phyloP scores from a whole-genome alignment of 2,113 vertebrate genomes.

The Cinclus mexicanus region DNA sequence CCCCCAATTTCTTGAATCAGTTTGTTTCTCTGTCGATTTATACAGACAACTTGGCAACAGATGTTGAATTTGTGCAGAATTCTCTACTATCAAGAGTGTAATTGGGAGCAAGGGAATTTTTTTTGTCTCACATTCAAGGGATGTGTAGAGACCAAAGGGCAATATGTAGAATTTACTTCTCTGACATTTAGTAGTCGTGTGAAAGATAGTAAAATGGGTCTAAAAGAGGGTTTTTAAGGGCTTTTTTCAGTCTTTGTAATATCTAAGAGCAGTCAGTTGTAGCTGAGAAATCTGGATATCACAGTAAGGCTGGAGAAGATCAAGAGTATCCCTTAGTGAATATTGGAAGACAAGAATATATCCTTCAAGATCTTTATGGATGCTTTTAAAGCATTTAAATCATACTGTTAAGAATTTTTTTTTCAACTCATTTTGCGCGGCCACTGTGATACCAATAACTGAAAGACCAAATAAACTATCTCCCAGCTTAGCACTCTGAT shows the following conservation, averaged over 20 bases:
- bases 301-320: not conserved
- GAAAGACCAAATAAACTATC: not conserved
- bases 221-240: not conserved
- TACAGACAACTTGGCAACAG: slow-evolving; percentile 16
- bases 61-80: not conserved
- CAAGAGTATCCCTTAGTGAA: not conserved
- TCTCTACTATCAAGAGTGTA: not conserved
- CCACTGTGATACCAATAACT: not conserved
- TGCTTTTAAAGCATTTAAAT: not conserved
- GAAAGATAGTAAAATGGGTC: not conserved
- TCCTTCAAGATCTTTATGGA: not conserved
- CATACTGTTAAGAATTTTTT: not conserved
- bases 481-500: not conserved
- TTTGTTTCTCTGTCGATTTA: not conserved
- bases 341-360: not conserved
- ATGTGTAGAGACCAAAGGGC: not conserved
- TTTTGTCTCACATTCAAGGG: not conserved
- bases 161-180: not conserved
- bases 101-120: not conserved
- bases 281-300: not conserved
- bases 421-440: not conserved
- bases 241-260: not conserved
- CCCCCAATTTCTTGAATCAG: not conserved
- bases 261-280: not conserved
- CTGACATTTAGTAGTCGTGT: not conserved